Conservation (phyloP, 2,113 vertebrate species). For the Stigmatopora nigra region DNA sequence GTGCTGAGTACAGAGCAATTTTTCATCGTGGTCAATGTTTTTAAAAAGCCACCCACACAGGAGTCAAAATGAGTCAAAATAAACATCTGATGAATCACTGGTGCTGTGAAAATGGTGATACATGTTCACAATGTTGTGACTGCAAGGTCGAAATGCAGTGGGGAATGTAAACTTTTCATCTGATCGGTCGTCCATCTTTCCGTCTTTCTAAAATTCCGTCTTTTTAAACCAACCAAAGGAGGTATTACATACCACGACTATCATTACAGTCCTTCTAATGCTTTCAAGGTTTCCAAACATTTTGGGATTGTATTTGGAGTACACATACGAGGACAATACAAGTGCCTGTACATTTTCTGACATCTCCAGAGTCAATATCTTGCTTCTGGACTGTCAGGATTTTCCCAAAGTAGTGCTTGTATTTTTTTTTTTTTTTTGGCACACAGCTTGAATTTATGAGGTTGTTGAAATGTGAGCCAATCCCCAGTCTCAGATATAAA, state of each 20-base stretch:
- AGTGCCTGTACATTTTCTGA: conserved; percentile 1
- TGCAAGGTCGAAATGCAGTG: conserved; percentile 27
- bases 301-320: not conserved
- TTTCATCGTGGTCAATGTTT: conserved; percentile 19
- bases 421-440: conserved; percentile 7
- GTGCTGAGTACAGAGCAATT: conserved; percentile 5
- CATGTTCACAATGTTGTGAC: conserved; percentile 33
- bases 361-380: conserved; percentile 8
- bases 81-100: conserved; percentile 33
- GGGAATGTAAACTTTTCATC: conserved; percentile 44
- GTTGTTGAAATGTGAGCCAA: conserved; percentile 3
- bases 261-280: not conserved
- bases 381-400: not conserved
- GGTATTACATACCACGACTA: not conserved
- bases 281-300: conserved; percentile 1
- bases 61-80: conserved; percentile 27
- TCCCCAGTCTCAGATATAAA: conserved; percentile 5
- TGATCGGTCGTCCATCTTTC: conserved; percentile 13
- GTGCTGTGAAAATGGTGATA: conserved; percentile 31
- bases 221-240: not conserved
- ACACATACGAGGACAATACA: not conserved
- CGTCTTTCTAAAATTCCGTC: conserved; percentile 19
- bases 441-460: conserved; percentile 1
- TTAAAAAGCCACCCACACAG: conserved; percentile 12
- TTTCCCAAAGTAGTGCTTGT: conserved; percentile 1